These are phyloP conservation scores for Apodemus speciosus DNA, from an alignment of 2,113 vertebrate genomes.

Conservation along the genomic window DNA sequence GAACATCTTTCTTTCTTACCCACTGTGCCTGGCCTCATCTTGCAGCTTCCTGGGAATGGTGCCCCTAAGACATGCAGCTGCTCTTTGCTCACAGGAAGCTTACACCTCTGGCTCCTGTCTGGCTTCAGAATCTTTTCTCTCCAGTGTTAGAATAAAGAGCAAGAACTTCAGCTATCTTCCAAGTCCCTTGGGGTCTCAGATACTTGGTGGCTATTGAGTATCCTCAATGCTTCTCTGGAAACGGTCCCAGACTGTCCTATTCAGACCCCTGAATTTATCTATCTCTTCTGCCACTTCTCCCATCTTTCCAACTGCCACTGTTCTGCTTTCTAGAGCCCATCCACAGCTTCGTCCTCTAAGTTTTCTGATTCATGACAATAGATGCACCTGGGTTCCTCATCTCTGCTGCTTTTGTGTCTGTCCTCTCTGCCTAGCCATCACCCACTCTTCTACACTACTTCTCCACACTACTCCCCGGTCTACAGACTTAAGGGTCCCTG, in stretches of 20 bases:
- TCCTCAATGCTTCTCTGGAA: neutral
- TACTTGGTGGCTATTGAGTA: neutral
- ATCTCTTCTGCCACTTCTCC: neutral
- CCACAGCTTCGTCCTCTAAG: neutral
- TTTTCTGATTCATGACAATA: neutral
- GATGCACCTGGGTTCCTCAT: neutral
- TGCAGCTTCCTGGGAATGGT: neutral
- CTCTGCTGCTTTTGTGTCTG: neutral
- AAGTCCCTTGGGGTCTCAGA: neutral
- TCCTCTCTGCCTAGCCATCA: neutral
- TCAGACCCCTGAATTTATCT: neutral
- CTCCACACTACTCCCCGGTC: neutral
- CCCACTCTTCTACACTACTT: neutral
- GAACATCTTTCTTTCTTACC: neutral
- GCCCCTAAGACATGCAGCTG: rapidly evolving
- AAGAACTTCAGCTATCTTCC: neutral
- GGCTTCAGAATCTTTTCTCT: neutral
- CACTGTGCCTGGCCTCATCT: neutral
- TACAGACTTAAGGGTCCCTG: neutral
- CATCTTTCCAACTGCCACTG: neutral
- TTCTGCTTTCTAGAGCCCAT: neutral
- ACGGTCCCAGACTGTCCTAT: neutral
- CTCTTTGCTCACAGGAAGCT: neutral
- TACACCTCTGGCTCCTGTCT: rapidly evolving
- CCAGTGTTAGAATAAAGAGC: neutral